Conservation (phyloP, 2,797 vertebrate genomes). For the Chrosomus eos region DNA sequence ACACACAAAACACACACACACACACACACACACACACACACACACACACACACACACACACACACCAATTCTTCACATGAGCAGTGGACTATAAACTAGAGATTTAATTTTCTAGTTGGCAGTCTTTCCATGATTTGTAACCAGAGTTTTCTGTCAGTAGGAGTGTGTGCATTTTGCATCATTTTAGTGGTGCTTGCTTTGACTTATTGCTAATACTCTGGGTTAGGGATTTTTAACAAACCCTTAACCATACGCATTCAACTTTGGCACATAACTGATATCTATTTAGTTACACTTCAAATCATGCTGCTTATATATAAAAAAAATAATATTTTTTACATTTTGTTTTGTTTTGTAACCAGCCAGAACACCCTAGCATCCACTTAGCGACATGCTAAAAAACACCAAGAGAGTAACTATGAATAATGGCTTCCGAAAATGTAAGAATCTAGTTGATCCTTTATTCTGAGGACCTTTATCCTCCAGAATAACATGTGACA, state of each 20-base stretch:
- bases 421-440: background rate
- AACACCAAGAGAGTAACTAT: background rate
- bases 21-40: background rate
- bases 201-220: background rate
- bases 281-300: background rate
- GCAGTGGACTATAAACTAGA: slow-evolving; percentile 29
- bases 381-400: background rate
- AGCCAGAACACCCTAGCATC: background rate
- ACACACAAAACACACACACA: background rate
- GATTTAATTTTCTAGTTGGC: slow-evolving; percentile 37
- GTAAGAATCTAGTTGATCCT: background rate
- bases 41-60: background rate
- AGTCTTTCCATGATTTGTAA: slow-evolving; percentile 22
- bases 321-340: background rate
- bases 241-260: background rate
- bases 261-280: background rate
- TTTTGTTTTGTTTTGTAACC: background rate
- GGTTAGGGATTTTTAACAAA: background rate
- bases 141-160: slow-evolving; percentile 5
- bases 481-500: background rate
- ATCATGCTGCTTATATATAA: background rate
- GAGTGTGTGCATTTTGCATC: background rate
- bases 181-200: background rate
- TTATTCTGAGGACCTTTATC: slow-evolving; percentile 2
- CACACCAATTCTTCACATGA: slow-evolving; percentile 23